A percentile compares a stretch with the other conserved stretches of the same genome.
phyloP scores from a whole-genome alignment of 2,888 invertebrate species.

The Caenorhabditis sp. region DNA sequence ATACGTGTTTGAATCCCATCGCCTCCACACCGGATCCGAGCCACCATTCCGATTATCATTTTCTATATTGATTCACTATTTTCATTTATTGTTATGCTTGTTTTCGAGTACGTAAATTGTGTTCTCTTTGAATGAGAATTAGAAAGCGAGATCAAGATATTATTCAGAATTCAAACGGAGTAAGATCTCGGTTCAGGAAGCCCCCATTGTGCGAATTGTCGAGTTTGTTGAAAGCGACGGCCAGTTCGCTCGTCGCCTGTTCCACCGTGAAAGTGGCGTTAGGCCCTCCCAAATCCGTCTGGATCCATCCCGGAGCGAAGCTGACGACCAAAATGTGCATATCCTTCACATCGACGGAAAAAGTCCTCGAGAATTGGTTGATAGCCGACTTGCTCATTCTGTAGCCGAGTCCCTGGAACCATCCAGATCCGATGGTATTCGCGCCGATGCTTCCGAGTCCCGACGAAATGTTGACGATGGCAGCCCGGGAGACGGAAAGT shows the following conservation, averaged over 20 bases:
- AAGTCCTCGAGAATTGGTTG: conserved; percentile 62
- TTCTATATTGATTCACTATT: conserved; percentile 1
- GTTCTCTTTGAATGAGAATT: too few relatives aligned
- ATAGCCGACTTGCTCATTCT: conserved; percentile 62
- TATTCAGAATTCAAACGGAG: background rate
- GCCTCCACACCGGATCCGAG: background rate
- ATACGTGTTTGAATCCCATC: conserved; percentile 12
- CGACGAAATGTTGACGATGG: conserved; percentile 45
- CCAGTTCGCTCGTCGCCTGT: conserved; percentile 6
- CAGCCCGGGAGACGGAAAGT: background rate
- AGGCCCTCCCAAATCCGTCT: conserved; percentile 69
- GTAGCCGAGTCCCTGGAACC: conserved; percentile 37
- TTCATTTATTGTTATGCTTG: background rate
- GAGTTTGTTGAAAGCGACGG: conserved; percentile 7
- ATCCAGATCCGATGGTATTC: conserved; percentile 46
- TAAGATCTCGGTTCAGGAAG: background rate
- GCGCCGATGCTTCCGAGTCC: conserved; percentile 39
- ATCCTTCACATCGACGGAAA: conserved; percentile 46
- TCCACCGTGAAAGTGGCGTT: conserved; percentile 49
- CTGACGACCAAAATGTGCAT: conserved; percentile 53
- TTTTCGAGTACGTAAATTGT: too few relatives aligned
- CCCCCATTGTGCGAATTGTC: conserved; percentile 16
- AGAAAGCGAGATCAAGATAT: background rate
- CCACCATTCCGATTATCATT: background rate
- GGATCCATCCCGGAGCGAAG: conserved; percentile 64